Evolutionary conservation across 2,113 vertebrate species (phyloP), one percentile per base, ranked within the genome.

Genomic region (Vimba vimba): DNA sequence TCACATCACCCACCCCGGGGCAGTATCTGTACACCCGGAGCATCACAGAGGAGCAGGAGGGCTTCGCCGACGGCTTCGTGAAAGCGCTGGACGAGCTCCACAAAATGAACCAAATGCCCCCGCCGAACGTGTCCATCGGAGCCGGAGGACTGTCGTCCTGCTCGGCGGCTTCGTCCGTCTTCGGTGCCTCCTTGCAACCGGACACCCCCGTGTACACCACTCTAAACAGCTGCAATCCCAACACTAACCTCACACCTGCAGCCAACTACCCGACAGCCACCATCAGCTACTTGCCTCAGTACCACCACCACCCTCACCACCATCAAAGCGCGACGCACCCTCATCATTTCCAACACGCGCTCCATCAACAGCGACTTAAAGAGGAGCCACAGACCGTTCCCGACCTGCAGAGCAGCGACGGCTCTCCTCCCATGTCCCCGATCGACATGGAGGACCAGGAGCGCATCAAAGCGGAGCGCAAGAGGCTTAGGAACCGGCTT

Each of bases 11-110:
- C 27, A 94, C 96, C 52, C 95, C 94, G 39, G 95, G 93, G 62
- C 96, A 95, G 91, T 96, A 93, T 88, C 94, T 95, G 81, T 95
- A 95, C 87, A 92, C 93, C 79, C 93, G 95, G 66, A 93, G 96
- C 0, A 96, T 95, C 91, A 95, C 96, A 0, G 97, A 97, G 89
- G 97, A 99, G 83, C 96, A 97, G 90, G 97, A 98, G 89, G 96
- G 94, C 11, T 98, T 98, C 79, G 94, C 95, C 2, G 96, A 97
- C 77, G 96, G 96, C 43, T 98, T 98, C 84, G 96, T 97, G 1
- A 97, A 97, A 92, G 97, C 97, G 0, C 89, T 98, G 90, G 97
- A 99, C 92, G 97, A 98, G 87, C 94, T 98, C 33, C 96, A 98
- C 93, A 97, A 97, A 91, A 97, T 97, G 94, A 97, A 98, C 92